These are phyloP conservation scores for Aviceda subcristata DNA, from an alignment of 2,113 vertebrate genomes.

Conservation along the genomic window DNA sequence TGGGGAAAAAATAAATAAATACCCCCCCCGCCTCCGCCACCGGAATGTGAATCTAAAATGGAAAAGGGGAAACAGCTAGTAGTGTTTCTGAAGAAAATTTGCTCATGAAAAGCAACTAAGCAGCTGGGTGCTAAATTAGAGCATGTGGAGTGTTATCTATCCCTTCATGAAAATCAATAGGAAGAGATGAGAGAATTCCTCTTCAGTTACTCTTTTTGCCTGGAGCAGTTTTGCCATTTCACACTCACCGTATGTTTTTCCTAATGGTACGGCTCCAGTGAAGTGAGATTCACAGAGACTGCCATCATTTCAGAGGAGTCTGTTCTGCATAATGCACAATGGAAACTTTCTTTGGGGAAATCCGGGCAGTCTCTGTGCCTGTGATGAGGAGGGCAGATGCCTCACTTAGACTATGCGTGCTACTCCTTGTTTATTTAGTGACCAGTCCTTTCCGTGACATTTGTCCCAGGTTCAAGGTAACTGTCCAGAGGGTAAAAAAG, in stretches of 20 bases:
- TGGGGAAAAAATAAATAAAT: not conserved
- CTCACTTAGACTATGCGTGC: rapidly evolving
- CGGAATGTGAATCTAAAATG: not conserved
- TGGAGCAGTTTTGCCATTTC: not conserved
- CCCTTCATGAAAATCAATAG: not conserved
- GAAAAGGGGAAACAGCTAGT: not conserved
- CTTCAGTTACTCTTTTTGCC: not conserved
- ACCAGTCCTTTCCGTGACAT: not conserved
- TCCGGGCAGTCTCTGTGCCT: not conserved
- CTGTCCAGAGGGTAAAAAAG: not conserved
- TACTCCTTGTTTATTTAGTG: not conserved
- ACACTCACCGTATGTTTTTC: not conserved
- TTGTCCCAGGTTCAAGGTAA: not conserved
- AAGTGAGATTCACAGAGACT: not conserved
- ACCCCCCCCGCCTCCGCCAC: no score
- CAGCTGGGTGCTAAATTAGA: not conserved
- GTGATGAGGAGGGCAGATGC: not conserved
- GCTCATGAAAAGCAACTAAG: not conserved
- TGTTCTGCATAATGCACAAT: not conserved
- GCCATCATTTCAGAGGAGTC: not conserved
- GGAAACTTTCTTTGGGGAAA: not conserved
- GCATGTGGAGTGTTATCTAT: not conserved
- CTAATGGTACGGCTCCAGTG: not conserved
- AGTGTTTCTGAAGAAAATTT: not conserved
- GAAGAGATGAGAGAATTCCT: not conserved